Percentiles rank a stretch among this genome's conserved stretches.
Evolutionary conservation across 2,888 invertebrate species (phyloP).

Genomic region (Lasioglossum morio): DNA sequence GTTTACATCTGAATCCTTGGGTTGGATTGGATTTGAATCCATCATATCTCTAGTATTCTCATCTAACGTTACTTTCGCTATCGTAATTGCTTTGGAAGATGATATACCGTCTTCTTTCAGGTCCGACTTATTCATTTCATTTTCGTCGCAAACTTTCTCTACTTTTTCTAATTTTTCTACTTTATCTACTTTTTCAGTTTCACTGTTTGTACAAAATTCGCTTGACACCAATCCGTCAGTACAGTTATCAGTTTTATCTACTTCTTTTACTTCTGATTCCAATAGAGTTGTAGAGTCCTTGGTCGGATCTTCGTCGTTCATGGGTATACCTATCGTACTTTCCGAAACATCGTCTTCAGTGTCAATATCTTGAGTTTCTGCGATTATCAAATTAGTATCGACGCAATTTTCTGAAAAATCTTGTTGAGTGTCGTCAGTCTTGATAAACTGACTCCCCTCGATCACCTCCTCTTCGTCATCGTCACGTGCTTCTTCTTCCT

Average conservation of each 20-base stretch:
- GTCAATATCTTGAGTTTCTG: slow-evolving; percentile 64
- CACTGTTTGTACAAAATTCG: slow-evolving; percentile 24
- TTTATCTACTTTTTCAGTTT: background rate
- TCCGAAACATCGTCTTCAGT: slow-evolving; percentile 23
- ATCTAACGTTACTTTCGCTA: slow-evolving; percentile 37
- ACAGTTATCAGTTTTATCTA: slow-evolving; percentile 55
- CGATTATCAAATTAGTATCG: slow-evolving; percentile 54
- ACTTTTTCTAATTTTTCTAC: background rate
- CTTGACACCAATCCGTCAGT: slow-evolving; percentile 32
- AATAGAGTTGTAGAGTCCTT: slow-evolving; percentile 35
- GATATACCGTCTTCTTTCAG: slow-evolving; percentile 10
- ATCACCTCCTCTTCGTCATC: slow-evolving; percentile 9
- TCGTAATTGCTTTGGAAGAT: background rate
- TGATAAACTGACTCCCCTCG: slow-evolving; percentile 36
- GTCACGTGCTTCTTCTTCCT: slow-evolving; percentile 4
- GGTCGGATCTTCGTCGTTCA: background rate
- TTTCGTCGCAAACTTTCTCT: slow-evolving; percentile 8
- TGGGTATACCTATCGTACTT: background rate
- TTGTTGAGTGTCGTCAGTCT: slow-evolving; percentile 45
- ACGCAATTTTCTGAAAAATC: slow-evolving; percentile 30
- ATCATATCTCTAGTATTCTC: slow-evolving; percentile 1
- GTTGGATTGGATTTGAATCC: background rate
- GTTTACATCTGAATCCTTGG: background rate
- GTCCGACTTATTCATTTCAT: background rate
- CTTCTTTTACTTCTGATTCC: slow-evolving; percentile 30